These are phyloP conservation scores for Hybognathus amarus DNA, from an alignment of 2,797 vertebrate species.

Conservation along the genomic window DNA sequence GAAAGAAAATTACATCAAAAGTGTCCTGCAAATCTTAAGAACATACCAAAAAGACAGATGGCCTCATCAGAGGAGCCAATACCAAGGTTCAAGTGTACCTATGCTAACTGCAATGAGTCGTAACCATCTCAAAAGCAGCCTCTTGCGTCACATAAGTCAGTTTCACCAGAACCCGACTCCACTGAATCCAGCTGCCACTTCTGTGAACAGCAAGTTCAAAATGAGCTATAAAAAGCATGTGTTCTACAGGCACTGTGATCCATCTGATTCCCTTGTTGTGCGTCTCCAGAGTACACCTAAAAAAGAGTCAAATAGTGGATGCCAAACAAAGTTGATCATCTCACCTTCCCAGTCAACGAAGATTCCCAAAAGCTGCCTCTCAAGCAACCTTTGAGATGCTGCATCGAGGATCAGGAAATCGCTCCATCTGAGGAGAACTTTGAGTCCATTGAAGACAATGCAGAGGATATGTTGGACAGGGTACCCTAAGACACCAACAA, in stretches of 20 bases:
- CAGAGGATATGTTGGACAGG: neutral
- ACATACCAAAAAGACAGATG: conserved; percentile 26
- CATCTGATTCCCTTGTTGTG: conserved; percentile 86
- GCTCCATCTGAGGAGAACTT: conserved; percentile 48
- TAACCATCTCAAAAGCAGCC: conserved; percentile 92
- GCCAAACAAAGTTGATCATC: conserved; percentile 85
- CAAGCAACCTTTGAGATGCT: conserved; percentile 55
- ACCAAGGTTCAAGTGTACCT: conserved; percentile 86
- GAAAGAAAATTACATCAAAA: conserved; percentile 62
- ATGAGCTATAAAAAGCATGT: conserved; percentile 88
- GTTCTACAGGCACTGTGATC: conserved; percentile 85
- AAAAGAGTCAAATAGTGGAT: conserved; percentile 78
- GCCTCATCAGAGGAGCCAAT: conserved; percentile 75
- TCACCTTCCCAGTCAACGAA: conserved; percentile 61
- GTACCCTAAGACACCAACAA: conserved; percentile 16
- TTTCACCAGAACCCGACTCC: conserved; percentile 74
- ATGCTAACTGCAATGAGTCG: conserved; percentile 83
- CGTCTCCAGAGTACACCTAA: conserved; percentile 86
- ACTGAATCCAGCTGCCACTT: conserved; percentile 58
- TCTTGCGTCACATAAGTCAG: conserved; percentile 85
- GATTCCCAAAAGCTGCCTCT: conserved; percentile 60
- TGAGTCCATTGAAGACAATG: conserved; percentile 35
- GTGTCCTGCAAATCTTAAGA: conserved; percentile 14
- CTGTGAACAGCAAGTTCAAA: conserved; percentile 85
- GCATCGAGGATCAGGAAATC: conserved; percentile 49